Evolutionary conservation across 2,888 invertebrate species (phyloP).

Genomic region (Gari tellinella): DNA sequence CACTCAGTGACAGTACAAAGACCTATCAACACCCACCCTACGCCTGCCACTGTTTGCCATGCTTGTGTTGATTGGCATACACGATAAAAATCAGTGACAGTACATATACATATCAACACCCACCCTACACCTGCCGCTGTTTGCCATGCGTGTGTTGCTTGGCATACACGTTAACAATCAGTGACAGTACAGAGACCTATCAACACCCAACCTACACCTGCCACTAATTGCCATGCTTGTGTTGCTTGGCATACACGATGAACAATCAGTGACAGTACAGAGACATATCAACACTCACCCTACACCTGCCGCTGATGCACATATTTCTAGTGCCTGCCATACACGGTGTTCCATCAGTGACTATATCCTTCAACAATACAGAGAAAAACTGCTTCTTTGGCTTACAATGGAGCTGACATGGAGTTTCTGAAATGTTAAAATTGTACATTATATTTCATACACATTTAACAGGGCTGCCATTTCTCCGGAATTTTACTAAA

Average conservation of each 20-base stretch:
- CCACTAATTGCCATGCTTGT: constrained; percentile 94
- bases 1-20: constrained; percentile 87
- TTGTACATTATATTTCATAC: no score
- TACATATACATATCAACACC: constrained; percentile 78
- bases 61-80: constrained; percentile 91
- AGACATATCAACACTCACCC: constrained; percentile 86
- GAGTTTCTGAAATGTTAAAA: constrained; percentile 78
- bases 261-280: background rate
- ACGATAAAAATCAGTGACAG: no score
- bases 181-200: background rate
- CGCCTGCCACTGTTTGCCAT: constrained; percentile 88
- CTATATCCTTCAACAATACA: constrained; percentile 90
- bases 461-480: no score
- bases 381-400: constrained; percentile 90
- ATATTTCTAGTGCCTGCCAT: constrained; percentile 92
- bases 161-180: constrained; percentile 91
- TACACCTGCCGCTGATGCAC: constrained; percentile 92
- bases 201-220: constrained; percentile 89
- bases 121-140: constrained; percentile 90
- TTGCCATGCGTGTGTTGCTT: constrained; percentile 93
- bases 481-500: no score
- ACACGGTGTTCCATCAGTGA: constrained; percentile 94
- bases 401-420: constrained; percentile 93
- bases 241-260: constrained; percentile 86
- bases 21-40: no score